Evolutionary conservation across 2,888 invertebrate genomes (phyloP), one percentile per base, ranked within the genome.

Genomic region (Tolmerus cingulatus): DNA sequence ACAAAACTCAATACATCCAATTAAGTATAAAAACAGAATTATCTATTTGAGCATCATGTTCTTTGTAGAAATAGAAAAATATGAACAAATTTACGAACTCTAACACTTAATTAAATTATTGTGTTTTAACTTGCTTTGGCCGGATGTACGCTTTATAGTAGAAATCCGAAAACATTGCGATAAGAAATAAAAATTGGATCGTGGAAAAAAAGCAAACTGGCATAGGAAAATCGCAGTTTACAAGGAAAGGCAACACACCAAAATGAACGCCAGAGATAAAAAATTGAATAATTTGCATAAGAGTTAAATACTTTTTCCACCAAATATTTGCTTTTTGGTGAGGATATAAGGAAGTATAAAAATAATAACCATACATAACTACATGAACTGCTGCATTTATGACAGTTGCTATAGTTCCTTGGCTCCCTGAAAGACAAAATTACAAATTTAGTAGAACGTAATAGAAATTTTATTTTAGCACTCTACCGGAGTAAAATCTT

Each of bases 311-410:
- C 89, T 96, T 96, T 91, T 97, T 97, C 95, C 96, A 96, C 95
- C 96, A 96, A 0, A 95, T 91, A 87, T 95, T 93, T 90, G 95
- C 23, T 51, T 40, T 40, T 8, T 95, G 94, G 77, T 94, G 93
- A 0, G 96, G 96, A 77, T 95, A 94, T 87, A 95, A 93, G 0
- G 96, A 96, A 0, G 96, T 94, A 88, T 96, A 90, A 5, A 96
- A 93, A 91, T 97, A 98, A 91, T 98, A 97, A 0, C 94, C 92
- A 91, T 98, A 98, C 97, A 98, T 98, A 34, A 97, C 92, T 1
- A 95, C 91, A 90, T 98, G 98, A 0, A 98, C 96, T 87, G 96
- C 94, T 0, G 94, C 94, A 91, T 98, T 98, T 87, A 97, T 92
- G 5, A 95, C 91, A 0, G 96, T 96, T 84, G 96, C 93, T 90